Percentiles rank a stretch among this genome's conserved stretches.
Conservation (phyloP, 2,888 invertebrate species). For the Keiferia lycopersicella region DNA sequence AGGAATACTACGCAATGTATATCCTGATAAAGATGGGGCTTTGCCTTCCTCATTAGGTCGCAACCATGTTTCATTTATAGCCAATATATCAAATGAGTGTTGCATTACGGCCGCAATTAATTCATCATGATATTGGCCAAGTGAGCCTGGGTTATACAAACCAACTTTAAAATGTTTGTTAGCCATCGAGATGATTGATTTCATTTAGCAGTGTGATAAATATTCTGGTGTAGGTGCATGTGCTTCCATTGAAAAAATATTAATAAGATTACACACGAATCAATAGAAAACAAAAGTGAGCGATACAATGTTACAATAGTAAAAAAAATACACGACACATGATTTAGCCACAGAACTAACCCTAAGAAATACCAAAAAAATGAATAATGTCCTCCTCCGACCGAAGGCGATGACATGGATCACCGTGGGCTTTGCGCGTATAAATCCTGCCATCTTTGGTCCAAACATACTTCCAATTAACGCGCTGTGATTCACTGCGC, state of each 20-base stretch:
- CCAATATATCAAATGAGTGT: conserved; percentile 2
- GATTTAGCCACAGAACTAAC: not conserved
- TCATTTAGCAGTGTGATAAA: not conserved
- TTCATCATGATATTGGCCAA: not conserved
- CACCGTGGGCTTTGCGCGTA: conserved; percentile 15
- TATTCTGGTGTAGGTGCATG: not conserved
- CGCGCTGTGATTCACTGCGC: not conserved
- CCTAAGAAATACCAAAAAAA: conserved; percentile 15
- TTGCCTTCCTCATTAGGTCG: conserved; percentile 6
- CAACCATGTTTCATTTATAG: conserved; percentile 20
- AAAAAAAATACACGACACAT: too few relatives aligned
- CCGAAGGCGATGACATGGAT: conserved; percentile 12
- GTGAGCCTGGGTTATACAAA: conserved; percentile 3
- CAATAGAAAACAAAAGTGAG: too few relatives aligned
- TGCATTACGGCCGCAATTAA: not conserved
- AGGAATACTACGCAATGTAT: conserved; percentile 11
- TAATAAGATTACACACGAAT: too few relatives aligned
- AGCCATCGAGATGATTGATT: not conserved
- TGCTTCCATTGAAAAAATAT: not conserved
- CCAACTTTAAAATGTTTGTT: conserved; percentile 1
- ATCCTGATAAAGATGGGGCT: conserved; percentile 16
- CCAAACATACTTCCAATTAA: conserved; percentile 23
- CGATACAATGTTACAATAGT: not conserved
- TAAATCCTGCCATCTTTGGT: conserved; percentile 1
- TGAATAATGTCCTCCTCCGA: conserved; percentile 12